These are phyloP conservation scores for Tauraco erythrolophus DNA, from an alignment of 2,113 vertebrate species.

Conservation along the genomic window DNA sequence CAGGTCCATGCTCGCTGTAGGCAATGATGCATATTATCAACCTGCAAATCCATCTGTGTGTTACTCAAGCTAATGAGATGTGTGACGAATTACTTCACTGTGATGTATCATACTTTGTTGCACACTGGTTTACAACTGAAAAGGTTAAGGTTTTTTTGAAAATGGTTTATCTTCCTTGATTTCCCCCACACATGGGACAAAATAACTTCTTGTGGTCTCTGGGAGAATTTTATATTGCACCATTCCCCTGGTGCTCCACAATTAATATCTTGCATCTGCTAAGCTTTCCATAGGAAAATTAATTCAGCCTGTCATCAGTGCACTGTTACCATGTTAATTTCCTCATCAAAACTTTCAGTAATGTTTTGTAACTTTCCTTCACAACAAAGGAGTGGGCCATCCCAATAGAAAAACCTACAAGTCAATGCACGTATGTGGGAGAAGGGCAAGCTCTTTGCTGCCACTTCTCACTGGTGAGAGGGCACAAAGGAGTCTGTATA, in stretches of 20 bases:
- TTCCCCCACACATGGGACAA: not conserved
- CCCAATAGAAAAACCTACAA: not conserved
- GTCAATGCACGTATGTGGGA: not conserved
- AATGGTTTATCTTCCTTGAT: not conserved
- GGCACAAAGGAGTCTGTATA: not conserved
- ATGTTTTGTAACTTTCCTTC: not conserved
- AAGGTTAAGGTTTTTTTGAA: not conserved
- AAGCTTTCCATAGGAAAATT: not conserved
- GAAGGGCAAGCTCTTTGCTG: not conserved
- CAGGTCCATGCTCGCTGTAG: not conserved
- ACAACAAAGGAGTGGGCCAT: not conserved
- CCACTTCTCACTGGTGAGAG: not conserved
- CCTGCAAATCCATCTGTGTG: not conserved
- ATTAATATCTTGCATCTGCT: not conserved
- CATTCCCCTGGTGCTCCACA: not conserved
- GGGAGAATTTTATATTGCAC: not conserved
- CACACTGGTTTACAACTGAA: not conserved
- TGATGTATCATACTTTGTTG: not conserved
- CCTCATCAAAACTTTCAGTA: not conserved
- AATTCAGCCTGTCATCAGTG: not conserved
- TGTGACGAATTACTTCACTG: not conserved
- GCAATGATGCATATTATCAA: not conserved
- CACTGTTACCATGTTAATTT: not conserved
- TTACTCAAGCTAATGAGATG: not conserved
- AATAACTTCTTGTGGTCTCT: no score